Base-by-base conservation (phyloP, 2,888 invertebrate genomes). In the Eupithecia centaureata region DNA sequence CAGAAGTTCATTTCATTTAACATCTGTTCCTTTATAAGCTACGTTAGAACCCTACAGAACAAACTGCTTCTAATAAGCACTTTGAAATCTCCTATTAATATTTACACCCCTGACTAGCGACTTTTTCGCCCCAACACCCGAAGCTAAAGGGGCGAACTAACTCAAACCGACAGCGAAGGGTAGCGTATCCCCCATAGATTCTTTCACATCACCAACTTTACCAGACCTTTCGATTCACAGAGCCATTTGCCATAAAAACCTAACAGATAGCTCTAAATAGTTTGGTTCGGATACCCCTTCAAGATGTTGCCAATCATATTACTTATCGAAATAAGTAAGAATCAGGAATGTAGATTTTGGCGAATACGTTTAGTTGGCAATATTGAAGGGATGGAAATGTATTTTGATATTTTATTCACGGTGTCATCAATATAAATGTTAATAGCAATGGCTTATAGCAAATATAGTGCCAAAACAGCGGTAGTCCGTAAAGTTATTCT, bases 321-420 rank as follows among this genome's bases (percentile, higher is more conserved):
- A 84, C 82, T 80, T 83, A 82, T 78, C 74, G 81, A 76, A 79
- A 80, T 84, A 82, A 81, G 83, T 81, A 80, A 81, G 80, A 81
- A 81, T 85, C 79, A 78, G 74, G 73, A 80, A 84, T 83, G 82
- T 79, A 81, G 79, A 82, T 83, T 84, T 74, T 74, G 67, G 70
- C 59, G 76, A 79, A 82, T 82, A 79, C 75, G 77, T 79, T 82
- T 81, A 79, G 73, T 67, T 79, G 70, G 76, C 78, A 77, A 81
- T 81, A 81, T 79, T 78, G 74, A 65, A 64, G 66, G 64, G 69
- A 72, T 71, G 68, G 54, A 59, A 62, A 62, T 67, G 30, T 65
- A 38, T 65, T 66, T 63, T 65, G 42, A 67, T 63, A 65, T 61
- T 65, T 67, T 67, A 64, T 67, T 67, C 56, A 38, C 57, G 57